Percentiles rank a stretch among this genome's conserved stretches.
phyloP scores from a whole-genome alignment of 1,140 invertebrate species.

The Pemphigus obesinymphae region DNA sequence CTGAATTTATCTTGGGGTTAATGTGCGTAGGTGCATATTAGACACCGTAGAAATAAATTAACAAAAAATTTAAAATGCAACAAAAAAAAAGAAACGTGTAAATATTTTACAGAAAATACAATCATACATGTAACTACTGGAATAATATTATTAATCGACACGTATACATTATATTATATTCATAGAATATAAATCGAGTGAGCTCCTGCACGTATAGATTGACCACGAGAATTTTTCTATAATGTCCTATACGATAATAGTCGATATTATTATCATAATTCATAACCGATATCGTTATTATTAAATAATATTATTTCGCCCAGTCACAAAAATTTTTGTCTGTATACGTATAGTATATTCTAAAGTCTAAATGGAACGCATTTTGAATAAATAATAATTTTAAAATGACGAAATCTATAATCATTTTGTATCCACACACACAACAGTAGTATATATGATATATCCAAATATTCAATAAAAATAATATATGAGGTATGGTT shows the following conservation, averaged over 20 bases:
- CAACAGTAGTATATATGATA: too few species aligned
- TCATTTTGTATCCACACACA: background rate
- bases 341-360: too few species aligned
- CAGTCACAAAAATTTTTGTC: background rate
- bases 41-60: background rate
- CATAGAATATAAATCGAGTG: too few species aligned
- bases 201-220: too few species aligned
- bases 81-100: background rate
- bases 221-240: too few species aligned
- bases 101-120: background rate
- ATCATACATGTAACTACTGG: background rate
- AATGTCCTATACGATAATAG: too few species aligned
- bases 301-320: background rate
- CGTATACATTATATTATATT: too few species aligned
- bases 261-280: too few species aligned
- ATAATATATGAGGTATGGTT: too few species aligned
- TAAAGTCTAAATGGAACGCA: background rate
- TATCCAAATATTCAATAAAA: too few species aligned
- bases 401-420: background rate
- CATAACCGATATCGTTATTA: background rate
- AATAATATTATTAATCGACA: background rate
- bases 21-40: background rate
- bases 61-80: background rate
- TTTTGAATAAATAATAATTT: slow-evolving; percentile 27
- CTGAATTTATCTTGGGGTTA: too few species aligned